A percentile compares a stretch with the other conserved stretches of the same genome.
These are phyloP conservation scores for Diglossa cyanea DNA, from an alignment of 2,797 vertebrate species.

Conservation along the genomic window DNA sequence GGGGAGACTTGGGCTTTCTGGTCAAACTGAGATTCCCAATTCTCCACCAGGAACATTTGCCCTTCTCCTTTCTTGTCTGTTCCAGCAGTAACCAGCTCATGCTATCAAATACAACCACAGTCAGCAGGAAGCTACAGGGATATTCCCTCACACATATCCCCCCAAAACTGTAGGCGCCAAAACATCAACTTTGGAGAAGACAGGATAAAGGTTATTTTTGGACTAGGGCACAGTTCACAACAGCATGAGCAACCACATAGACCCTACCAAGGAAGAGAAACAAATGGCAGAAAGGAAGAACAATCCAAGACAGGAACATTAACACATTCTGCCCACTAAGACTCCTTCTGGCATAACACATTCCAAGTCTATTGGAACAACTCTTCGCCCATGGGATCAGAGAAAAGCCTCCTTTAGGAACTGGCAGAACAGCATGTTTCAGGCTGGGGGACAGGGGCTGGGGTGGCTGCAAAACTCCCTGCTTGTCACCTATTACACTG, in stretches of 20 bases:
- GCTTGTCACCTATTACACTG: not conserved
- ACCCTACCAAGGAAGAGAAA: not conserved
- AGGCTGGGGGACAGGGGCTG: not conserved
- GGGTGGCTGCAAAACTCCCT: not conserved
- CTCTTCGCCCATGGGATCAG: not conserved
- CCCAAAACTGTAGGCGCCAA: not conserved
- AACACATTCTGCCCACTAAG: not conserved
- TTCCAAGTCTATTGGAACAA: not conserved
- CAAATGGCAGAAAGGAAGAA: not conserved
- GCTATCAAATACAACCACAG: not conserved
- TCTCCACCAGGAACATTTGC: not conserved
- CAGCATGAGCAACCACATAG: fast-evolving
- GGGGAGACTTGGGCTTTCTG: not conserved
- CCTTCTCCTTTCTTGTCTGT: not conserved
- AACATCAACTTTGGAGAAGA: not conserved
- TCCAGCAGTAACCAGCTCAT: not conserved
- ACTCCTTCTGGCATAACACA: not conserved
- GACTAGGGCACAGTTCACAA: not conserved
- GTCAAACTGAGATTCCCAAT: not conserved
- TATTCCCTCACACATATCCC: not conserved
- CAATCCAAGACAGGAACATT: not conserved
- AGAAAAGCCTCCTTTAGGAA: not conserved
- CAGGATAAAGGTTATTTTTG: not conserved
- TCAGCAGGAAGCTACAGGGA: not conserved
- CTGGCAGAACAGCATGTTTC: not conserved